phyloP scores from a whole-genome alignment of 2,113 vertebrate genomes.

The Collichthys lucidus region DNA sequence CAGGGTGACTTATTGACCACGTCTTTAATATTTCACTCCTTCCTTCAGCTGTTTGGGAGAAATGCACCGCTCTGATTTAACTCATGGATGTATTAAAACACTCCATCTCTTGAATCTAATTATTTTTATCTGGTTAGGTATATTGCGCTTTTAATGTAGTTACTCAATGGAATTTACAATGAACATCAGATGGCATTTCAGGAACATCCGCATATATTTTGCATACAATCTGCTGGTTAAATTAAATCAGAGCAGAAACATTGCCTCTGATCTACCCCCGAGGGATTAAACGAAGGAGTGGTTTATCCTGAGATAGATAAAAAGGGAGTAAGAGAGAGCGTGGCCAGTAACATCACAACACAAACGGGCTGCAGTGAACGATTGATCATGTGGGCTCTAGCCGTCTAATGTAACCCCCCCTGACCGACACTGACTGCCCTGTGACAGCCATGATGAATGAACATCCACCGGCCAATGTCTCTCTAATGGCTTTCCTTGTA shows the following conservation, averaged over 20 bases:
- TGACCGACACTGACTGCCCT: slow-evolving; percentile 59
- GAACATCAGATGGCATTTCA: slow-evolving; percentile 26
- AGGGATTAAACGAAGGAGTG: slow-evolving; percentile 18
- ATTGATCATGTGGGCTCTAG: slow-evolving; percentile 62
- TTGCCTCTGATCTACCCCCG: slow-evolving; percentile 31
- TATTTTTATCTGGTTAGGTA: slow-evolving; percentile 43
- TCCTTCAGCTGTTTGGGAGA: slow-evolving; percentile 35
- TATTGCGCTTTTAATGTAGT: slow-evolving; percentile 48
- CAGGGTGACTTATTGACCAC: slow-evolving; percentile 36
- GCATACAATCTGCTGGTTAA: slow-evolving; percentile 39
- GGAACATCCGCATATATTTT: slow-evolving; percentile 21
- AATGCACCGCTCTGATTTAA: slow-evolving; percentile 21
- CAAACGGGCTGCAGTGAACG: slow-evolving; percentile 19
- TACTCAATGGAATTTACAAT: slow-evolving; percentile 43
- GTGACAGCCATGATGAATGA: slow-evolving; percentile 72
- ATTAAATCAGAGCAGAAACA: slow-evolving; percentile 53
- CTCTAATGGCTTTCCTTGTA: slow-evolving; percentile 61
- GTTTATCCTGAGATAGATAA: slow-evolving; percentile 13
- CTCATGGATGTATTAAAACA: slow-evolving; percentile 44
- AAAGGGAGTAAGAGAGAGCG: not conserved
- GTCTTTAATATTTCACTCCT: slow-evolving; percentile 48
- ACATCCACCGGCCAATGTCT: slow-evolving; percentile 57
- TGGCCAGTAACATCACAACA: slow-evolving; percentile 28
- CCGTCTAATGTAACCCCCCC: slow-evolving; percentile 53
- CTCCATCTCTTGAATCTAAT: slow-evolving; percentile 41